Evolutionary conservation across 2,888 invertebrate genomes (phyloP), one percentile per base, ranked within the genome.

Genomic region (Minunthozetes semirufus): DNA sequence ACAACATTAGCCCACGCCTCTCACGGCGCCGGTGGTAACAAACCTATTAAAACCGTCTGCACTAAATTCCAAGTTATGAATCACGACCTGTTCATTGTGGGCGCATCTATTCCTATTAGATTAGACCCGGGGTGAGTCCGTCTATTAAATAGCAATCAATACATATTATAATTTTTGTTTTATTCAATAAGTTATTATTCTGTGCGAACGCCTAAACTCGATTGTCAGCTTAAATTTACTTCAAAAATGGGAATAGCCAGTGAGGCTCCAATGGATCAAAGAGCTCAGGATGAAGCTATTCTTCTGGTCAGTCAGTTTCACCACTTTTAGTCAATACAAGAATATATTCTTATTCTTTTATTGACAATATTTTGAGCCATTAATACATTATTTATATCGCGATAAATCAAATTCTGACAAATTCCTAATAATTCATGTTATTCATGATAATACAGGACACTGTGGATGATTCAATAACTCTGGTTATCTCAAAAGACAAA

Each of bases 151-250:
- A 17, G 6, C 19, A 22, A 61, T 66, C 1, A 25, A 68, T 1
- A 9, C 27, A 17, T 33, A 25, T 15, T 70, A n/a, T n/a, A n/a
- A n/a, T n/a, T n/a, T n/a, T n/a, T 68, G 11, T 15, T 22, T 11
- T 46, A 46, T n/a, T 73, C 22, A 17, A 73, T 48, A 11, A 77
- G 77, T 17, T 79, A 78, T 66, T 80, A 79, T 68, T 77, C 79
- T 6, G 78, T 79, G 13, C 75, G 79, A 29, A 78, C 78, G 56
- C 80, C 79, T 17, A 80, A 79, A 72, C 77, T 78, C 68, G 80
- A 80, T 22, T 79, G 80, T 15, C 76, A 78, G 38, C 75, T 80
- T 29, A 78, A 79, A n/a, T 80, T 78, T 73, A 76, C 77, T 38
- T 78, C 79, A 71, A 78, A 79, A 50, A 70, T 72, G 29, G 72